Evolutionary conservation across 2,888 invertebrate species (phyloP).

Genomic region (Dione vanillae): DNA sequence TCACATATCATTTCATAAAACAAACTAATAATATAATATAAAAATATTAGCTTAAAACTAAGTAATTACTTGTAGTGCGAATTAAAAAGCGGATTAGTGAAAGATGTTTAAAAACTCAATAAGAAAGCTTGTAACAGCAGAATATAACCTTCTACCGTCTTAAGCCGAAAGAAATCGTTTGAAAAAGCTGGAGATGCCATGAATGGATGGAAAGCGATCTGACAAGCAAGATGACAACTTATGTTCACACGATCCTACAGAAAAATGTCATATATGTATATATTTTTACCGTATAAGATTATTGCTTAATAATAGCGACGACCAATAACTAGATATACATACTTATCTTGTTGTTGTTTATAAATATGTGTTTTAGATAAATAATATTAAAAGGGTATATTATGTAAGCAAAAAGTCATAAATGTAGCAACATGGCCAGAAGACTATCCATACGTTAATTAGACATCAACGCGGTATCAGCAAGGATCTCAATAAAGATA

Average conservation of each 20-base stretch:
- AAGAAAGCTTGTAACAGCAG: conserved; percentile 74
- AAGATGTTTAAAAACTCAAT: conserved; percentile 56
- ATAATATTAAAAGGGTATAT: neutral
- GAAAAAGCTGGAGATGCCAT: conserved; percentile 79
- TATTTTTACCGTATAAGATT: conserved; percentile 24
- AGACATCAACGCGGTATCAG: conserved; percentile 23
- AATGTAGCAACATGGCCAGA: neutral
- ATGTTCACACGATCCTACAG: conserved; percentile 75
- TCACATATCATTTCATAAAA: no score
- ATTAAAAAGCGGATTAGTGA: conserved; percentile 39
- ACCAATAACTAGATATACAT: no score
- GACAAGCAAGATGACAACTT: conserved; percentile 70
- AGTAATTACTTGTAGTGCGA: conserved; percentile 14
- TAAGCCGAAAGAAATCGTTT: conserved; percentile 76
- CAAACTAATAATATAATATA: neutral
- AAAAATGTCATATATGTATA: conserved; percentile 40
- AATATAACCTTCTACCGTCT: conserved; percentile 57
- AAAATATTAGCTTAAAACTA: neutral
- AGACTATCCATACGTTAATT: conserved; percentile 5
- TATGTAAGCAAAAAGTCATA: neutral
- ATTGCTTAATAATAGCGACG: conserved; percentile 39
- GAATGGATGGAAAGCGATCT: conserved; percentile 83
- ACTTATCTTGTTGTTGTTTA: no score
- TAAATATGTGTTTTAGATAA: neutral
- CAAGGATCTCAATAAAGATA: neutral